Conservation (phyloP, 2,113 vertebrate species). For the Misgurnus mizolepis region DNA sequence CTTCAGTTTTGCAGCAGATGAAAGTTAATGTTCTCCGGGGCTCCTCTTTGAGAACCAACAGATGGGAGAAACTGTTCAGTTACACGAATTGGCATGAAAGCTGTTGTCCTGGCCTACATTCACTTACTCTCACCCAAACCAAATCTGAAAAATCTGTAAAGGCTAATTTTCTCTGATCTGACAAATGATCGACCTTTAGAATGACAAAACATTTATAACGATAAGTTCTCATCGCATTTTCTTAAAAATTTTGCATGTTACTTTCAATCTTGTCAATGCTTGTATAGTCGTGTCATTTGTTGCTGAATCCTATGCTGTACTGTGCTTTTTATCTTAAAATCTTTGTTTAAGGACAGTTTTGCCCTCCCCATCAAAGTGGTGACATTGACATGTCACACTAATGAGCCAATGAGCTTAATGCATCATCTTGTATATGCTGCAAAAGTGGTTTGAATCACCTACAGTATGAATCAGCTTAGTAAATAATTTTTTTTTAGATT, state of each 20-base stretch:
- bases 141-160: neutral
- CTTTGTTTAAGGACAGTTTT: too few relatives aligned
- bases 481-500: too few relatives aligned
- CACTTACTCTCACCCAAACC: conserved; percentile 1
- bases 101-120: conserved; percentile 18
- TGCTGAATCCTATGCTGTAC: too few relatives aligned
- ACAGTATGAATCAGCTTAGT: too few relatives aligned
- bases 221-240: neutral
- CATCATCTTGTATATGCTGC: too few relatives aligned
- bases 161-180: neutral
- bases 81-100: conserved; percentile 10
- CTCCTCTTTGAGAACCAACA: conserved; percentile 58
- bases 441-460: too few relatives aligned
- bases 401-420: too few relatives aligned
- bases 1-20: conserved; percentile 56
- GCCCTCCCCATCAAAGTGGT: too few relatives aligned
- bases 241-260: neutral
- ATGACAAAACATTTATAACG: neutral
- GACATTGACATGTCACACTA: too few relatives aligned
- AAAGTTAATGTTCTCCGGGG: conserved; percentile 57
- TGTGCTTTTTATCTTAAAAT: too few relatives aligned
- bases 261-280: neutral
- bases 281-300: too few relatives aligned
- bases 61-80: conserved; percentile 50
- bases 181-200: too few relatives aligned